phyloP scores from a whole-genome alignment of 92 coral and sea anemone species.

The Epizoanthus rinbou region DNA sequence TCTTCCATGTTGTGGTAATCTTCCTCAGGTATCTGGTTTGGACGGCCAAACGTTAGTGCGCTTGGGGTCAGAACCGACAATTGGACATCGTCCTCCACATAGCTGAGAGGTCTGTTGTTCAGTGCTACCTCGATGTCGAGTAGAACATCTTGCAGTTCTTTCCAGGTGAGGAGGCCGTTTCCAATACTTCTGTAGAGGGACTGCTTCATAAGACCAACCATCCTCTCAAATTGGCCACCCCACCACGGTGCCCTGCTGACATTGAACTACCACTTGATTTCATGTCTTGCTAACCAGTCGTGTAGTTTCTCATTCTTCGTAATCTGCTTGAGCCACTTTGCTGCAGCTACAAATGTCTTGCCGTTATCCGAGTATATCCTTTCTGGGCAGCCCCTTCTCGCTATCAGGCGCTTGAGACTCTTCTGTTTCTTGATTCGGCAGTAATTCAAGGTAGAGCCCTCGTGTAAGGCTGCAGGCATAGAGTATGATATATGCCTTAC shows the following conservation, averaged over 20 bases:
- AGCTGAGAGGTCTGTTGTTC: constrained; percentile 33
- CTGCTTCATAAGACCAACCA: constrained; percentile 40
- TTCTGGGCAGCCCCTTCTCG: constrained; percentile 32
- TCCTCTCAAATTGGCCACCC: constrained; percentile 47
- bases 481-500: constrained; percentile 30
- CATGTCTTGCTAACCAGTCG: background rate
- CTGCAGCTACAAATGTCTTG: constrained; percentile 31
- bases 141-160: constrained; percentile 37
- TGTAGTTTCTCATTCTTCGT: constrained; percentile 38
- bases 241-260: constrained; percentile 35
- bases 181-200: constrained; percentile 39
- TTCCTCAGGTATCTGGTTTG: constrained; percentile 31
- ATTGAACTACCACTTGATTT: constrained; percentile 39
- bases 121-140: constrained; percentile 43
- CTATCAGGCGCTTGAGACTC: constrained; percentile 37
- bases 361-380: constrained; percentile 46
- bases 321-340: constrained; percentile 6
- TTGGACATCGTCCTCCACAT: constrained; percentile 34
- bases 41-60: constrained; percentile 1
- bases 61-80: constrained; percentile 41
- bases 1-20: constrained; percentile 25
- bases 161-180: constrained; percentile 26
- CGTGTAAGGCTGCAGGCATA: constrained; percentile 49
- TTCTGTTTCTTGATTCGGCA: constrained; percentile 37
- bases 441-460: constrained; percentile 36